Conservation (phyloP, 2,797 vertebrate genomes). For the Podargus strigoides region DNA sequence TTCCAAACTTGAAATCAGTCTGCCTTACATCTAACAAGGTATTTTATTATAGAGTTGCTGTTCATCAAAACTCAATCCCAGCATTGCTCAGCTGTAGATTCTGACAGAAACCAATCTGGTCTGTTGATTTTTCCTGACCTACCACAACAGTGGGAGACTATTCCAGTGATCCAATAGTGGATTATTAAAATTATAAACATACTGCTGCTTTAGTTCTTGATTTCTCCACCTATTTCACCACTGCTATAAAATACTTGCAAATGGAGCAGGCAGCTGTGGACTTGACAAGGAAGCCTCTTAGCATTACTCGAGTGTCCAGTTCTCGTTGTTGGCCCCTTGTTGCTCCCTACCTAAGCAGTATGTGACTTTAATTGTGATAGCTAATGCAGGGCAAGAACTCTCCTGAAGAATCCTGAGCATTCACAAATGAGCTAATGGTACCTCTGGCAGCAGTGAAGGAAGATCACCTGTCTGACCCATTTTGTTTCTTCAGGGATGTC, state of each 20-base stretch:
- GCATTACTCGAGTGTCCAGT: neutral
- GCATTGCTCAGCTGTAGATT: neutral
- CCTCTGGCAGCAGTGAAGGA: neutral
- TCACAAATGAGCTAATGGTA: neutral
- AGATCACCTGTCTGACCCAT: neutral
- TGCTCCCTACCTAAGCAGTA: neutral
- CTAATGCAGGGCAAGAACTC: neutral
- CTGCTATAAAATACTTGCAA: neutral
- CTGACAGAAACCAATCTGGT: neutral
- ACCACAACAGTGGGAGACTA: neutral
- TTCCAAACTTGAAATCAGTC: constrained; percentile 1
- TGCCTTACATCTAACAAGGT: neutral
- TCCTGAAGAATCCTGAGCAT: neutral
- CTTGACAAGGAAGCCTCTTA: neutral
- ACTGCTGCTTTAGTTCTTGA: neutral
- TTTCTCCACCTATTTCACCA: neutral
- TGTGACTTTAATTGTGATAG: neutral
- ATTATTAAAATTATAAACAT: neutral
- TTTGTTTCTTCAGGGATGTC: neutral
- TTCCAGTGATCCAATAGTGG: neutral
- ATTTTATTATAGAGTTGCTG: neutral
- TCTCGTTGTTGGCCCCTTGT: neutral
- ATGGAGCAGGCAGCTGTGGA: neutral
- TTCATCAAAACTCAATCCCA: neutral
- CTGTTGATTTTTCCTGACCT: neutral